Percentiles rank a stretch among this genome's conserved stretches.
Evolutionary conservation across 2,888 invertebrate genomes (phyloP).

Genomic region (Pecten maximus): DNA sequence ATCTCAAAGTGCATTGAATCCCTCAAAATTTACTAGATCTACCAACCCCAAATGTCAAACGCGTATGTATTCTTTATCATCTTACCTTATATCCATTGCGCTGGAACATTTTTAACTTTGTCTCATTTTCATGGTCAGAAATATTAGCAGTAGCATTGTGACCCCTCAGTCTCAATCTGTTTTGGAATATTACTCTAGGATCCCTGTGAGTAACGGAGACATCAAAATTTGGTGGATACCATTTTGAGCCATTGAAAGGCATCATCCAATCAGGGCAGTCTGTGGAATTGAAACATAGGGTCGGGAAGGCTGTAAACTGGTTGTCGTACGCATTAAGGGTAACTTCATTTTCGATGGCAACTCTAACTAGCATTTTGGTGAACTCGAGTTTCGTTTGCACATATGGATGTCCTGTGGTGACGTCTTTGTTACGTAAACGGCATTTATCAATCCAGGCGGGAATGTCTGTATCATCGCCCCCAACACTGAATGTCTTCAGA

Average conservation of each 20-base stretch:
- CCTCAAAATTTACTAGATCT: too few relatives aligned
- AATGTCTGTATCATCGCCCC: constrained; percentile 55
- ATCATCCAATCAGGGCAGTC: background rate
- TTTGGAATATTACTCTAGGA: background rate
- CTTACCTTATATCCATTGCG: background rate
- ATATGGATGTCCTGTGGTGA: constrained; percentile 39
- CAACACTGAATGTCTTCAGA: constrained; percentile 49
- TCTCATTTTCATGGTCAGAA: background rate
- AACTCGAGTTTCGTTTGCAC: constrained; percentile 52
- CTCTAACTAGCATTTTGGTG: constrained; percentile 44
- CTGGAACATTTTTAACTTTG: background rate
- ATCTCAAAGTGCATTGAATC: too few relatives aligned
- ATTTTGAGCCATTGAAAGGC: background rate
- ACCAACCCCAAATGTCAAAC: too few relatives aligned
- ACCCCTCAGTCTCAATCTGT: background rate
- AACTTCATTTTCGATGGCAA: constrained; percentile 38
- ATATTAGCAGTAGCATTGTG: background rate
- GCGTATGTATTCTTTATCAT: too few relatives aligned
- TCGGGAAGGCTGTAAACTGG: constrained; percentile 53
- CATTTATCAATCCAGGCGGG: constrained; percentile 53
- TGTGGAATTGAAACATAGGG: background rate
- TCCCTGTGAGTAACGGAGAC: background rate
- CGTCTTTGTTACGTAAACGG: constrained; percentile 11
- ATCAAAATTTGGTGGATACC: background rate
- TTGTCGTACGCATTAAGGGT: constrained; percentile 50